Evolutionary conservation across 2,113 vertebrate genomes (phyloP), one percentile per base, ranked within the genome.

Genomic region (Mirounga angustirostris): DNA sequence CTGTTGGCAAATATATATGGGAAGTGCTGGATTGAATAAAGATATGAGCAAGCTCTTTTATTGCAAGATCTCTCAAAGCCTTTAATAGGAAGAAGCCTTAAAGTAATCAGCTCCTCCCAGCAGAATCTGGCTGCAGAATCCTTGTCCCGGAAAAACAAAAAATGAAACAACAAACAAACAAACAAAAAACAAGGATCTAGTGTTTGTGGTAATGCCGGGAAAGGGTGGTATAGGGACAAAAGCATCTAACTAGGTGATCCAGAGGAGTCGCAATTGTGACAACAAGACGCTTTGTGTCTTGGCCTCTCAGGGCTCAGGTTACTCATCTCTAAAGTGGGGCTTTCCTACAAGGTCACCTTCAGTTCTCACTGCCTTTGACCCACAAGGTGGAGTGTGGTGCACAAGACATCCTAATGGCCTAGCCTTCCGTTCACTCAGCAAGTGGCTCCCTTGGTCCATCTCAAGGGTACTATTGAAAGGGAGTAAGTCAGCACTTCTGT

Each of bases 221-320:
- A 61, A 13, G 15, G 28, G 18, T 14, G 7, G 2, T 40, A 11
- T 12, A 21, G 7, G 2, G 9, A 6, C 4, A 16, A 61, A 65
- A 76, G 28, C 10, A 5, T 33, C 61, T 56, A 13, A 50, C 9
- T 7, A 22, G 4, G 5, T 0, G 13, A 56, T 4, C 13, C 21
- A 0, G 46, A n/a, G 28, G 76, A 59, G 16, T 69, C 2, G 40
- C 22, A 85, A 63, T 58, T 61, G 8, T 63, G 63, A 43, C 0
- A 4, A 40, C 8, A 36, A 36, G 36, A 21, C 1, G 0, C 9
- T 11, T 1, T 28, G 5, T 30, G 5, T 19, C 54, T 80, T 3
- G 12, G 28, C 9, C 33, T 59, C 80, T 94, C 50, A 8, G 84
- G 5, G 6, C 54, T 79, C 73, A 83, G 56, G 22, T 61, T 36